phyloP scores from a whole-genome alignment of 2,797 vertebrate species.

The Catamblyrhynchus diadema region DNA sequence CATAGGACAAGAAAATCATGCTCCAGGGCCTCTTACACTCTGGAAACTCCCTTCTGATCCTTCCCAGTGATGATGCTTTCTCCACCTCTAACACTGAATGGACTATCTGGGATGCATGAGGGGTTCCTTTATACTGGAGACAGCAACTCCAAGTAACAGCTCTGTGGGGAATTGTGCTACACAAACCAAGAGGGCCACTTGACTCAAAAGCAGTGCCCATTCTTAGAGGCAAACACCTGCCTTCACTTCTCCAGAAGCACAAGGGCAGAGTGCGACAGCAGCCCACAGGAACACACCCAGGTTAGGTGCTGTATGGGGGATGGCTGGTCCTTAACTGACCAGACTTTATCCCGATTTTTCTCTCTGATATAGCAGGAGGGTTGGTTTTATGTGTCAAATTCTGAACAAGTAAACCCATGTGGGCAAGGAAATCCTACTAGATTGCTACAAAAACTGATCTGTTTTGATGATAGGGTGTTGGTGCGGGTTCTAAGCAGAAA shows the following conservation, averaged over 20 bases:
- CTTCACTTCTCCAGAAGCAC: neutral
- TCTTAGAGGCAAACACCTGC: neutral
- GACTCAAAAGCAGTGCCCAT: neutral
- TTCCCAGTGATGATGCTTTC: neutral
- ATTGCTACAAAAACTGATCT: neutral
- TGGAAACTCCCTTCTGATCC: neutral
- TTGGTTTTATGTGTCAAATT: neutral
- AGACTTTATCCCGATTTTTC: neutral
- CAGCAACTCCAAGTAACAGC: neutral
- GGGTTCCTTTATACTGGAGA: neutral
- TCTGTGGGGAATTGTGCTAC: neutral
- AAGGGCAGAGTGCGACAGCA: neutral
- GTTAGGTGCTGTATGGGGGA: neutral
- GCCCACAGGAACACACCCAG: neutral
- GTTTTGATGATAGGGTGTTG: neutral
- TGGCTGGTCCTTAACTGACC: neutral
- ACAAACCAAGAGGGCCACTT: neutral
- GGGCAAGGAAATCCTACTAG: neutral
- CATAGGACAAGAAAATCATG: neutral
- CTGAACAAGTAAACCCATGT: neutral
- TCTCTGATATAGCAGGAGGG: neutral
- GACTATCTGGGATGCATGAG: neutral
- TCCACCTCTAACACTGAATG: neutral
- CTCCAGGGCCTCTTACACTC: rapidly evolving
- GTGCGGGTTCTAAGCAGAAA: neutral